Evolutionary conservation across 2,888 invertebrate genomes (phyloP), one percentile per base, ranked within the genome.

Genomic region (Tetranychus truncatus): DNA sequence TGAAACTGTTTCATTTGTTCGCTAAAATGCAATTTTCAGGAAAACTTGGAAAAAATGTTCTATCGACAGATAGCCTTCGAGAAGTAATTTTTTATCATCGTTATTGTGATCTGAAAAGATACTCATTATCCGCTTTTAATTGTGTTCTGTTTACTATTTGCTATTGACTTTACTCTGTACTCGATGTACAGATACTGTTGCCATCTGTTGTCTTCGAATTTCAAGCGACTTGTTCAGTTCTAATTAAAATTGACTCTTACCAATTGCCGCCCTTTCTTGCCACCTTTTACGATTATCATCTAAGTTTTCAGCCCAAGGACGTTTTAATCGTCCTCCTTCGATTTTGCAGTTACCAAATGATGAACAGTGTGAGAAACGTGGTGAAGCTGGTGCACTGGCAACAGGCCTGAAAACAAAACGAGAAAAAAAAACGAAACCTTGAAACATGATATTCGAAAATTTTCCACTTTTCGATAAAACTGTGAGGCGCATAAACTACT

Each of bases 281-380:
- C 92, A 92, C 80, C 88, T 88, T 79, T 86, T 86, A 83, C 91
- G 91, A 83, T 92, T 92, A 79, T 89, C 89, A 69, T 85, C 85
- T 74, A 92, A 87, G 82, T 90, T 90, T 45, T 86, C 84, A 66
- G 87, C 84, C 92, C 92, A 92, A 0, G 91, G 91, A 81, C 91
- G 90, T 78, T 87, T 86, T 77, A 91, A 78, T 74, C 80, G 81
- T 3, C 76, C 77, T 9, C 71, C 67, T n/a, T 77, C 74, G 75
- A 11, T 72, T 72, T 18, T 74, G 21, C 34, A 65, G 55, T 73
- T 55, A 24, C n/a, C 20, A 18, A 77, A 75, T 24, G 76, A 76
- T 20, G 77, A 76, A 11, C 77, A 77, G 73, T 76, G 77, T 21
- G 77, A 76, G 9, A 77, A 78, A 46, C 79, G 77, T 69, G 78